Evolutionary conservation across 2,888 invertebrate genomes (phyloP).

Genomic region (Lottia scabra): DNA sequence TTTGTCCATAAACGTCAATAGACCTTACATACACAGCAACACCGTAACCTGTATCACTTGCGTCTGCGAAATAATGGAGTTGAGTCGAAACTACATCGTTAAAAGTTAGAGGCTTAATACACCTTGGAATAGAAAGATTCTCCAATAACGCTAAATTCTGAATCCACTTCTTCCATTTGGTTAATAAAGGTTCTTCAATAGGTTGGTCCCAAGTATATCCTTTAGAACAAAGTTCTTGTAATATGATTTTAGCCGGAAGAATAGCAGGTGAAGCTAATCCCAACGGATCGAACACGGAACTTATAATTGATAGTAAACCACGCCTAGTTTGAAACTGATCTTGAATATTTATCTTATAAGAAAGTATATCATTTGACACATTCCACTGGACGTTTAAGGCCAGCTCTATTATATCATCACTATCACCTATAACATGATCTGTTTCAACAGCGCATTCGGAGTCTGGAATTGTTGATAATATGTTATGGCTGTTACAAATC

Average conservation of each 20-base stretch:
- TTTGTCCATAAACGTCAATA: neutral
- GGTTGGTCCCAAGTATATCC: neutral
- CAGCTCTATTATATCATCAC: slow-evolving; percentile 13
- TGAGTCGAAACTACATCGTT: neutral
- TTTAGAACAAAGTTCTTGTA: neutral
- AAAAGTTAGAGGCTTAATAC: neutral
- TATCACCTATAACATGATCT: slow-evolving; percentile 1
- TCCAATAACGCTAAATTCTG: neutral
- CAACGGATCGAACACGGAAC: slow-evolving; percentile 14
- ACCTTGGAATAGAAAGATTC: neutral
- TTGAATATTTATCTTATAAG: neutral
- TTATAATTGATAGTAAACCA: slow-evolving; percentile 10
- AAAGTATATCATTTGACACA: slow-evolving; percentile 6
- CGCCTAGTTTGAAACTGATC: neutral
- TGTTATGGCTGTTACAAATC: slow-evolving; percentile 12
- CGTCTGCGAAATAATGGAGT: neutral
- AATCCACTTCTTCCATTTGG: neutral
- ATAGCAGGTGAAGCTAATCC: slow-evolving; percentile 11
- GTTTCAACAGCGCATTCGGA: slow-evolving; percentile 7
- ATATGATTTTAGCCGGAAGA: neutral
- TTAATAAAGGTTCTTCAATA: neutral
- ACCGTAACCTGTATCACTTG: neutral
- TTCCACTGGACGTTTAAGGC: slow-evolving; percentile 22
- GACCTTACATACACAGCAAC: neutral
- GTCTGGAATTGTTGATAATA: slow-evolving; percentile 17